Conservation (phyloP, 1,140 invertebrate genomes). For the Heterodera schachtii region DNA sequence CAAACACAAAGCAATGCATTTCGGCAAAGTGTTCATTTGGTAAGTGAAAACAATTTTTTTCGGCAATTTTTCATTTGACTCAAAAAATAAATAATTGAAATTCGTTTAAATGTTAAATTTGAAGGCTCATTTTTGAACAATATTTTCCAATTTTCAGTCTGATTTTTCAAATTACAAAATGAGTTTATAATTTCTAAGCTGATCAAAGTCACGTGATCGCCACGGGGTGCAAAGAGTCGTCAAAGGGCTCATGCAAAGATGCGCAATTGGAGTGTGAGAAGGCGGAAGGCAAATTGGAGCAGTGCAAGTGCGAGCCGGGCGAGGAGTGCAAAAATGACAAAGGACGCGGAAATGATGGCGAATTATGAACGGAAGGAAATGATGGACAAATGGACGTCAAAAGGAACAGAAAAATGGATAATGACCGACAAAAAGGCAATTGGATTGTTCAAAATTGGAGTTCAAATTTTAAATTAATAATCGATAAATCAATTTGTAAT, state of each 20-base stretch:
- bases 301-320: not conserved
- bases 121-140: too few relatives aligned
- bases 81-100: too few relatives aligned
- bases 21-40: not conserved
- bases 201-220: not conserved
- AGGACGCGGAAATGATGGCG: not conserved
- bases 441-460: too few relatives aligned
- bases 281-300: not conserved
- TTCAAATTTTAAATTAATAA: too few relatives aligned
- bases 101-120: too few relatives aligned
- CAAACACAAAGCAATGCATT: not conserved
- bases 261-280: not conserved
- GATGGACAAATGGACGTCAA: not conserved
- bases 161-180: too few relatives aligned
- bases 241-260: not conserved
- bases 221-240: not conserved
- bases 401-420: too few relatives aligned
- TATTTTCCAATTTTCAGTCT: too few relatives aligned
- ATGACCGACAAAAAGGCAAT: too few relatives aligned
- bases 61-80: not conserved
- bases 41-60: not conserved
- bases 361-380: not conserved
- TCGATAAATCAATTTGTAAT: too few relatives aligned
- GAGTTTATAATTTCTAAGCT: not conserved
- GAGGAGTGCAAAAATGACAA: not conserved